A percentile compares a stretch with the other conserved stretches of the same genome.
Evolutionary conservation across 2,797 vertebrate species (phyloP).

Genomic region (Clarias fuscus): DNA sequence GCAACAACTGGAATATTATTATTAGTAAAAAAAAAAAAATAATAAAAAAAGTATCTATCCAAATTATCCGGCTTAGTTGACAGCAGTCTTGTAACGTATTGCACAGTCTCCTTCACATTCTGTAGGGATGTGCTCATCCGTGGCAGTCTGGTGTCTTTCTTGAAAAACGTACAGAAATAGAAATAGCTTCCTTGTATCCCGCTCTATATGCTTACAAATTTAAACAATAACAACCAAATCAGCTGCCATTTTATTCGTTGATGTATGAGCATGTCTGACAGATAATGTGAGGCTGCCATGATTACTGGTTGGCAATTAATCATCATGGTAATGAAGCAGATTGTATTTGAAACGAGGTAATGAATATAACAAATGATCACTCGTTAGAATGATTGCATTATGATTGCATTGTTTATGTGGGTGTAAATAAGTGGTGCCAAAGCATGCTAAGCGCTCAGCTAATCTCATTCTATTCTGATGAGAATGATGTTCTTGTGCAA

Average conservation of each 20-base stretch:
- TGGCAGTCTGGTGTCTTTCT: not conserved
- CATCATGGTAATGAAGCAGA: not conserved
- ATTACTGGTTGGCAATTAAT: not conserved
- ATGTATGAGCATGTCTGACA: not conserved
- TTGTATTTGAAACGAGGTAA: not conserved
- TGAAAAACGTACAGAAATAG: not conserved
- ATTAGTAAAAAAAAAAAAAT: not conserved
- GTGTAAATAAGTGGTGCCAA: not conserved
- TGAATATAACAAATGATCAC: not conserved
- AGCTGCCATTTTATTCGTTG: not conserved
- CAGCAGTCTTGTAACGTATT: not conserved
- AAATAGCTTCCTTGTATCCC: not conserved
- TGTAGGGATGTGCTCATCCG: not conserved
- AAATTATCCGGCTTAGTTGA: not conserved
- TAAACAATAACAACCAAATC: not conserved
- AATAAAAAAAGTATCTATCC: not conserved
- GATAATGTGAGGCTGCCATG: not conserved
- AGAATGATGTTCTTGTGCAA: not conserved
- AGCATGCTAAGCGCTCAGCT: too few species aligned
- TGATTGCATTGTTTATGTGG: not conserved
- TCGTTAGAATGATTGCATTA: not conserved
- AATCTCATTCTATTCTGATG: not conserved
- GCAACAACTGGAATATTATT: not conserved
- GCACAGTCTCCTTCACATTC: not conserved
- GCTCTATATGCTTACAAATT: not conserved